phyloP scores from a whole-genome alignment of 1,140 invertebrate genomes.

The Ceratina calcarata region DNA sequence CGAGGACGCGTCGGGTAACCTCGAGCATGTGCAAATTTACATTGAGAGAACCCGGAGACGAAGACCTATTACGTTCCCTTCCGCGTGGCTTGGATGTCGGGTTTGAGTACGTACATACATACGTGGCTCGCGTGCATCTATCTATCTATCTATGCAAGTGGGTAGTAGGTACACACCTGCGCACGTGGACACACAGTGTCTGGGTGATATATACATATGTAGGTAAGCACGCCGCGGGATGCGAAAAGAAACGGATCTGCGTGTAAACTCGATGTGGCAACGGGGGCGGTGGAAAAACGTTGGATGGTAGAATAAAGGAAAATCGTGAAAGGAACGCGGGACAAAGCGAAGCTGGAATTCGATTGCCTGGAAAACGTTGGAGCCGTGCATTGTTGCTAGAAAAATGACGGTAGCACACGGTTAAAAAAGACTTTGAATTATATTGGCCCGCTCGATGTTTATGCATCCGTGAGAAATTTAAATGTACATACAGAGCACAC shows the following conservation, averaged over 20 bases:
- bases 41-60: conserved; percentile 41
- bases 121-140: neutral
- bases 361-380: conserved; percentile 6
- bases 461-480: too few relatives aligned
- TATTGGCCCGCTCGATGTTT: neutral
- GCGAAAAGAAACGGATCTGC: conserved; percentile 30
- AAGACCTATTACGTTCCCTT: conserved; percentile 66
- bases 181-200: too few relatives aligned
- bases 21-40: conserved; percentile 67
- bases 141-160: neutral
- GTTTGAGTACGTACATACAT: neutral
- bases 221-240: neutral
- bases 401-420: neutral
- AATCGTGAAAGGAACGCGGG: neutral
- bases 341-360: neutral
- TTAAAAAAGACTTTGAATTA: conserved; percentile 5
- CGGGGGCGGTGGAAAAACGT: neutral
- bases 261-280: conserved; percentile 23
- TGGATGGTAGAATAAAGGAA: conserved; percentile 22
- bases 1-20: conserved; percentile 35
- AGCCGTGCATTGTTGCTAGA: neutral
- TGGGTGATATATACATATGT: too few relatives aligned
- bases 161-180: too few relatives aligned
- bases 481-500: too few relatives aligned
- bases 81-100: conserved; percentile 11